Evolutionary conservation across 1,140 invertebrate species (phyloP), one percentile per base, ranked within the genome.

Genomic region (Drosophila yakuba): DNA sequence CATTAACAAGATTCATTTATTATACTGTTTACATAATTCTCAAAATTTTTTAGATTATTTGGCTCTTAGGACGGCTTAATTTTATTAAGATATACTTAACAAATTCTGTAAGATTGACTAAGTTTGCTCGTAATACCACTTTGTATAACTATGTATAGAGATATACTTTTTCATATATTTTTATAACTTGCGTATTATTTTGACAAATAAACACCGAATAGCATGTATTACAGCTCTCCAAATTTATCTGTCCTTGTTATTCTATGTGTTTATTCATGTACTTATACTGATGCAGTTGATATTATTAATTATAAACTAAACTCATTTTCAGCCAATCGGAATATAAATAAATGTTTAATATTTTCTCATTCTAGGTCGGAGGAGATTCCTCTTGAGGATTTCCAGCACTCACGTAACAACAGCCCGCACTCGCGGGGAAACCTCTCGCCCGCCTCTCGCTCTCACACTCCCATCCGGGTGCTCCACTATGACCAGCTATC

Each of bases 321-420:
- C 14, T 50, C 20, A 43, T 11, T 10, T 59, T 39, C 3, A 56
- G 4, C 4, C 4, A 10, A 32, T 32, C 32, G 8, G 10, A 8
- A 8, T 32, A 32, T 32, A 32, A 32, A 32, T 32, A 32, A 32
- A 32, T 32, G 32, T 32, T 3, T 32, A 7, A 4, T 0, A 4
- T 38, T 2, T 28, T 28, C 62, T 14, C 0, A 14, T 76, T 80
- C 7, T 35, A 92, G 95, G 20, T 96, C 95, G 47, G 96, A 96
- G 86, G 97, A 98, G 83, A 98, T 98, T 41, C 97, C 97, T 0
- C 86, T 98, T 4, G 97, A 97, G 90, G 96, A 96, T 78, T 95
- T 96, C 90, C 94, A 94, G 52, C 90, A 92, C 54, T 92, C 91
- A 1, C 89, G 91, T 20, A 91, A 77, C 48, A 92, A 86, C 48